These are phyloP conservation scores for Andinoacara biseriatus DNA, from an alignment of 2,113 vertebrate species.

Conservation along the genomic window DNA sequence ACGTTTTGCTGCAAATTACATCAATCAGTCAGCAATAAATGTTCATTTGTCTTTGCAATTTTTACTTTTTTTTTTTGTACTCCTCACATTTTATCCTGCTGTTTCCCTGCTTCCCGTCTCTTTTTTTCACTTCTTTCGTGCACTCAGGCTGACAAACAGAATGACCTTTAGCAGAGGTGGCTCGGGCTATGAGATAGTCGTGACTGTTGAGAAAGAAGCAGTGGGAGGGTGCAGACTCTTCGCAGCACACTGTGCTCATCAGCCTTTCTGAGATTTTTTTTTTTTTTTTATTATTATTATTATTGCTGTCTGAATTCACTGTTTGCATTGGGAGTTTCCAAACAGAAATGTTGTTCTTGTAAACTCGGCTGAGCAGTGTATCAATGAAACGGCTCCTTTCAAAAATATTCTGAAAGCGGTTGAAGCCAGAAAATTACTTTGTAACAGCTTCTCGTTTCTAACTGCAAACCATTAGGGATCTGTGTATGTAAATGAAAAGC, in stretches of 20 bases:
- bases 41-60: neutral
- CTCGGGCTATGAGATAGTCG: neutral
- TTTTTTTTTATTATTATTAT: neutral
- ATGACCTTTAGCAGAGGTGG: slow-evolving; percentile 6
- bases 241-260: neutral
- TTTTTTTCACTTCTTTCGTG: neutral
- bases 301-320: neutral
- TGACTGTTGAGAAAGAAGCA: neutral
- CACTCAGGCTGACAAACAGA: neutral
- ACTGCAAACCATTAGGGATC: neutral
- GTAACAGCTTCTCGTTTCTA: neutral
- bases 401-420: neutral
- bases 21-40: neutral
- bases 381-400: slow-evolving; percentile 5
- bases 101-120: neutral
- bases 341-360: neutral
- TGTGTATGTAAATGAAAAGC: neutral
- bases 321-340: neutral
- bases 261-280: neutral
- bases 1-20: neutral
- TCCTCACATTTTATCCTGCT: neutral
- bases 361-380: neutral
- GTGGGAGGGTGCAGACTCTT: neutral
- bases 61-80: neutral
- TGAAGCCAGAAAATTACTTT: neutral